Percentiles rank a stretch among this genome's conserved stretches.
phyloP scores from a whole-genome alignment of 1,140 invertebrate genomes.

The Drosophila watanabei region DNA sequence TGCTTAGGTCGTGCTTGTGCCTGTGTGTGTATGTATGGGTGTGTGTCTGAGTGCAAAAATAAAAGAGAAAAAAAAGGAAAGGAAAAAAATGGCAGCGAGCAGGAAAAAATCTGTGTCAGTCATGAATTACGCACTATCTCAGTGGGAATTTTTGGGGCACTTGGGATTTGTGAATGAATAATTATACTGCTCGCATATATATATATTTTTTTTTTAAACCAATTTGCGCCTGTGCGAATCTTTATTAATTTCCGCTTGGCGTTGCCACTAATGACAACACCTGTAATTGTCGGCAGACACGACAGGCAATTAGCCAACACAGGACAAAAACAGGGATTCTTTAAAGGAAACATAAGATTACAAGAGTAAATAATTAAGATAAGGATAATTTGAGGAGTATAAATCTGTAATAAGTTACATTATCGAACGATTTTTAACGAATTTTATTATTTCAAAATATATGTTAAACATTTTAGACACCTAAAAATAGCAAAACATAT shows the following conservation, averaged over 20 bases:
- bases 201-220: conserved; percentile 24
- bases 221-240: conserved; percentile 30
- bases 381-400: not conserved
- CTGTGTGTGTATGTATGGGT: not conserved
- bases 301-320: conserved; percentile 15
- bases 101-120: conserved; percentile 63
- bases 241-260: conserved; percentile 35
- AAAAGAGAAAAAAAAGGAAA: conserved; percentile 15
- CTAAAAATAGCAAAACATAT: not conserved
- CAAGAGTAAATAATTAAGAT: not conserved
- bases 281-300: conserved; percentile 38
- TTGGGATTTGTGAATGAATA: conserved; percentile 46
- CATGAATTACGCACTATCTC: conserved; percentile 63
- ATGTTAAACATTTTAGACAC: not conserved
- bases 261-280: conserved; percentile 36
- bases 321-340: not conserved
- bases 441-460: no score
- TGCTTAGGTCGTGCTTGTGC: not conserved
- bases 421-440: not conserved
- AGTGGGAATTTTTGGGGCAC: conserved; percentile 23
- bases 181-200: not conserved
- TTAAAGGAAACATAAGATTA: not conserved
- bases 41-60: conserved; percentile 20
- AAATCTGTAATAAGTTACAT: not conserved
- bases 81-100: not conserved